Percentiles rank a stretch among this genome's conserved stretches.
Conservation (phyloP, 2,113 vertebrate species). For the Phaethon lepturus region DNA sequence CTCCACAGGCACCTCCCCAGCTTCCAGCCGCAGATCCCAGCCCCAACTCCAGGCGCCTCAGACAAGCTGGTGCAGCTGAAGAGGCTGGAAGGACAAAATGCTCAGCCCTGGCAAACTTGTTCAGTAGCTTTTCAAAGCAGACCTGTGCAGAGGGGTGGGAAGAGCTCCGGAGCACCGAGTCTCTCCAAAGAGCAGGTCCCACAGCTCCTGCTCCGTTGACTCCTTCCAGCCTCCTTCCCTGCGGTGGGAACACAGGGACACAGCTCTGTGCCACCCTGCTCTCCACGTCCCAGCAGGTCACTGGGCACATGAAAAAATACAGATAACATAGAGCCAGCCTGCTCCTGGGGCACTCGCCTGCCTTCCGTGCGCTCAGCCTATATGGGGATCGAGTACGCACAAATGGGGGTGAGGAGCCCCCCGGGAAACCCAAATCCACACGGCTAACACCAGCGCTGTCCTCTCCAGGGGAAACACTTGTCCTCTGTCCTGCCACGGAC, state of each 20-base stretch:
- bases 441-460: accelerated
- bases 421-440: neutral
- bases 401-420: neutral
- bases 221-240: neutral
- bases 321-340: neutral
- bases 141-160: neutral
- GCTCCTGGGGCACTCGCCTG: neutral
- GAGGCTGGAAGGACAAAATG: slow-evolving; percentile 7
- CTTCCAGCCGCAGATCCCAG: neutral
- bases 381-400: accelerated
- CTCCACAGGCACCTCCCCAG: neutral
- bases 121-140: slow-evolving; percentile 42
- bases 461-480: neutral
- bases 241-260: neutral
- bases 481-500: neutral
- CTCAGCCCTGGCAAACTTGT: slow-evolving; percentile 41
- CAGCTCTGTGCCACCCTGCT: neutral
- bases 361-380: neutral
- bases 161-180: neutral
- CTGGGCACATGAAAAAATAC: neutral
- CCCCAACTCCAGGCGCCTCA: neutral
- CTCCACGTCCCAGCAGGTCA: accelerated
- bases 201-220: neutral
- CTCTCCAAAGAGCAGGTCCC: slow-evolving; percentile 12
- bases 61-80: neutral